Percentiles rank a stretch among this genome's conserved stretches.
phyloP scores from a whole-genome alignment of 2,888 invertebrate genomes.

The Sturmia bella region DNA sequence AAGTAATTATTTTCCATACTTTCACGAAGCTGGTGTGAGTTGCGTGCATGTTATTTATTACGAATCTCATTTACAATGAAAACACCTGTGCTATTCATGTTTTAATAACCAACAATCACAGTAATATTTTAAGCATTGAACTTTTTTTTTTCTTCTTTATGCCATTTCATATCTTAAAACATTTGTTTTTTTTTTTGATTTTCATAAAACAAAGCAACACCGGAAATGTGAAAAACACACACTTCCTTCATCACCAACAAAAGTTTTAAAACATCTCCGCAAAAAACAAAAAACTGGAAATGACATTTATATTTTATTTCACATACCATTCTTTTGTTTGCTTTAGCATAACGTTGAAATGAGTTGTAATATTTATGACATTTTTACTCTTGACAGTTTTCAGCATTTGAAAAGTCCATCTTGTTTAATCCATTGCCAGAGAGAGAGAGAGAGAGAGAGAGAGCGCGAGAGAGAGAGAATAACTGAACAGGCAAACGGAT shows the following conservation, averaged over 20 bases:
- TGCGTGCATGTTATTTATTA: slow-evolving; percentile 37
- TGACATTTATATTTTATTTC: slow-evolving; percentile 39
- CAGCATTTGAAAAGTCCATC: slow-evolving; percentile 1
- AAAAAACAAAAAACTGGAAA: slow-evolving; percentile 19
- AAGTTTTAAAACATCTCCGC: slow-evolving; percentile 7
- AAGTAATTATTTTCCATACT: not conserved
- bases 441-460: too few species aligned
- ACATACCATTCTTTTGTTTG: not conserved
- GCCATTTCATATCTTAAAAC: too few species aligned
- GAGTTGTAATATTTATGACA: slow-evolving; percentile 41
- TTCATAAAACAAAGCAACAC: slow-evolving; percentile 28
- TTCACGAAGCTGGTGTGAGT: not conserved
- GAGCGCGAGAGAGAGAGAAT: too few species aligned
- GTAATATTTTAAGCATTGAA: slow-evolving; percentile 58
- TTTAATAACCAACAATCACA: slow-evolving; percentile 46
- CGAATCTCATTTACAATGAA: slow-evolving; percentile 55
- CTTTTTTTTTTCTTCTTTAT: slow-evolving; percentile 19
- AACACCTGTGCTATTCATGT: slow-evolving; percentile 48
- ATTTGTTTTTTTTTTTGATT: not conserved
- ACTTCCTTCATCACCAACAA: not conserved
- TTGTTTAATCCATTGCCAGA: slow-evolving; percentile 43
- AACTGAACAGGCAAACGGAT: slow-evolving; percentile 23
- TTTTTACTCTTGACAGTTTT: slow-evolving; percentile 19
- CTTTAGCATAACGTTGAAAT: slow-evolving; percentile 14
- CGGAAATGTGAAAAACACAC: slow-evolving; percentile 23